These are phyloP conservation scores for Hololepta plana DNA, from an alignment of 2,888 invertebrate genomes.

Conservation along the genomic window DNA sequence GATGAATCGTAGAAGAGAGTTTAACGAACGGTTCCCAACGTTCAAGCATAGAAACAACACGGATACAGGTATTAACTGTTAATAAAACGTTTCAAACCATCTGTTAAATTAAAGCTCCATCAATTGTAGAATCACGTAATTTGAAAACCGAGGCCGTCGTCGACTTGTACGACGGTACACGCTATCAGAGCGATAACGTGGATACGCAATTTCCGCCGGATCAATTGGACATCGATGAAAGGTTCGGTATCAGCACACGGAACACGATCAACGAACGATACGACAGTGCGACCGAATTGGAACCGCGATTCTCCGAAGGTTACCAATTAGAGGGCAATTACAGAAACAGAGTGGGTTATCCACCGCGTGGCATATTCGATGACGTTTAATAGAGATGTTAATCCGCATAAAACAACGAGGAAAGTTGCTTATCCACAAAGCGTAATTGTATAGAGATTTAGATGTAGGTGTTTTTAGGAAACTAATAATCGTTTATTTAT, in stretches of 20 bases:
- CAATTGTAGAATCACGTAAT: neutral
- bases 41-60: constrained; percentile 28
- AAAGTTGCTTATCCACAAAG: no score
- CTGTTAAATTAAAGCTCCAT: constrained; percentile 2
- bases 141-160: constrained; percentile 54
- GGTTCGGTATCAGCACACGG: constrained; percentile 48
- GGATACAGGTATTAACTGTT: constrained; percentile 26
- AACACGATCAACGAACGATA: constrained; percentile 24
- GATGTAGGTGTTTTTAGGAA: no score
- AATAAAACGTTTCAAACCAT: neutral
- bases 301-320: constrained; percentile 22
- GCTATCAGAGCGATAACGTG: constrained; percentile 19
- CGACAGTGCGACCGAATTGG: constrained; percentile 20
- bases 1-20: constrained; percentile 51
- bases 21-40: constrained; percentile 44
- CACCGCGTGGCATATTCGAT: constrained; percentile 66
- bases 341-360: constrained; percentile 18
- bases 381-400: constrained; percentile 67
- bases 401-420: no score
- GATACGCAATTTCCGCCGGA: constrained; percentile 25
- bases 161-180: constrained; percentile 43
- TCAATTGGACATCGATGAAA: constrained; percentile 35
- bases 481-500: no score
- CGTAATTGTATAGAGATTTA: no score
- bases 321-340: constrained; percentile 23